Percentiles rank a stretch among this genome's conserved stretches.
These are phyloP conservation scores for Fabriciana adippe DNA, from an alignment of 2,888 invertebrate genomes.

Conservation along the genomic window DNA sequence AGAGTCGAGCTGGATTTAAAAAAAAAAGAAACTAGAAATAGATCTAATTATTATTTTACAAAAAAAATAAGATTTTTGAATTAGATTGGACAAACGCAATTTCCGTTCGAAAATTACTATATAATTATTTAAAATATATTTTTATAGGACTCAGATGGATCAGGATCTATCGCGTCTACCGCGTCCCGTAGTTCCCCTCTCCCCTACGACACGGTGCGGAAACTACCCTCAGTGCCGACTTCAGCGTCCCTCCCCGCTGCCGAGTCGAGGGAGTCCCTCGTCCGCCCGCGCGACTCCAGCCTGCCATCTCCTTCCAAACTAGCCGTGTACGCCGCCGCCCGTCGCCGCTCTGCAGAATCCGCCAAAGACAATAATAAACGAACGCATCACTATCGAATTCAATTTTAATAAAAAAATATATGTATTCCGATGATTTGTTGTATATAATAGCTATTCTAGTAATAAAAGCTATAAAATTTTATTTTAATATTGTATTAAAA, in stretches of 20 bases:
- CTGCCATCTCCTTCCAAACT: constrained; percentile 85
- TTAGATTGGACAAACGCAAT: too few relatives aligned
- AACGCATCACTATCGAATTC: constrained; percentile 86
- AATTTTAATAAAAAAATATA: constrained; percentile 78
- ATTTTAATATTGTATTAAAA: too few relatives aligned
- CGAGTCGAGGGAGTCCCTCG: constrained; percentile 76
- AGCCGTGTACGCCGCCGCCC: constrained; percentile 80
- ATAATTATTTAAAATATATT: background rate
- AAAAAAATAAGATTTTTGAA: too few relatives aligned
- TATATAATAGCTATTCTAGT: background rate
- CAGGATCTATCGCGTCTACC: constrained; percentile 73
- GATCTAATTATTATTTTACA: too few relatives aligned
- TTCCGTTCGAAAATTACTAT: too few relatives aligned
- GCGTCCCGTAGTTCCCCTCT: constrained; percentile 73
- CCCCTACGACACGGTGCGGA: constrained; percentile 73
- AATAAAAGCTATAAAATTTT: too few relatives aligned
- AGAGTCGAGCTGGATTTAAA: too few relatives aligned
- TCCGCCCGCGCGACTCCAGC: constrained; percentile 73
- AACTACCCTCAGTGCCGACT: constrained; percentile 74
- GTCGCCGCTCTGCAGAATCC: constrained; percentile 82
- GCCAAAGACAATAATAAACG: constrained; percentile 81
- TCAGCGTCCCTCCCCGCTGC: constrained; percentile 78
- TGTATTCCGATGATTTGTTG: background rate
- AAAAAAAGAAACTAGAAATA: too few relatives aligned
- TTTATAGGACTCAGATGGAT: constrained; percentile 73